Percentiles rank a stretch among this genome's conserved stretches.
phyloP scores from a whole-genome alignment of 1,140 invertebrate species.

The Dreissena rostriformis region DNA sequence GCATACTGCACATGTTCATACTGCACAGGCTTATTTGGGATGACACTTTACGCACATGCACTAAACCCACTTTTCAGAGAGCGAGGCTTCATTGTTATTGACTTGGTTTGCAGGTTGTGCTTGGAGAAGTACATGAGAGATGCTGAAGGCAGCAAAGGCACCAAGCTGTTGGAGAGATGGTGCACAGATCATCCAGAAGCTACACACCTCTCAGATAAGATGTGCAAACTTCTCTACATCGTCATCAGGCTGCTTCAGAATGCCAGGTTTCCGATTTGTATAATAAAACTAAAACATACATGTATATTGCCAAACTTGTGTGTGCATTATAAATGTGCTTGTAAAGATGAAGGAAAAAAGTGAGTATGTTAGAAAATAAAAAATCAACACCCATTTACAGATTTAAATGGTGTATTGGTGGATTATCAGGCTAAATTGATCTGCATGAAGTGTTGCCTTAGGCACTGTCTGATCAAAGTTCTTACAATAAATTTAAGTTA shows the following conservation, averaged over 20 bases:
- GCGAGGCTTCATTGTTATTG: no score
- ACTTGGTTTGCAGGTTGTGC: slow-evolving; percentile 67
- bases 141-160: slow-evolving; percentile 68
- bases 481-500: no score
- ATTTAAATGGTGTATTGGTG: no score
- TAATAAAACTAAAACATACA: background rate
- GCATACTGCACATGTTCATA: no score
- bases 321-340: background rate
- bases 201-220: slow-evolving; percentile 55
- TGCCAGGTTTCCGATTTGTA: slow-evolving; percentile 63
- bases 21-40: no score
- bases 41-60: no score
- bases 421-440: no score
- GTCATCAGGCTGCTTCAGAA: slow-evolving; percentile 72
- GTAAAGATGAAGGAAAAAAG: background rate
- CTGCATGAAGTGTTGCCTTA: no score
- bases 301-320: background rate
- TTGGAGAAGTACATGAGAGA: slow-evolving; percentile 74
- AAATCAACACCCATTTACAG: no score
- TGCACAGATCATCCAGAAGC: slow-evolving; percentile 47
- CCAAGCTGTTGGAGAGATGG: slow-evolving; percentile 65
- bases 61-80: no score
- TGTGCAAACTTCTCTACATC: slow-evolving; percentile 70
- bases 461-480: no score
- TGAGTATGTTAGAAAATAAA: no score